These are phyloP conservation scores for Argya squamiceps DNA, from an alignment of 2,797 vertebrate genomes.

Conservation along the genomic window DNA sequence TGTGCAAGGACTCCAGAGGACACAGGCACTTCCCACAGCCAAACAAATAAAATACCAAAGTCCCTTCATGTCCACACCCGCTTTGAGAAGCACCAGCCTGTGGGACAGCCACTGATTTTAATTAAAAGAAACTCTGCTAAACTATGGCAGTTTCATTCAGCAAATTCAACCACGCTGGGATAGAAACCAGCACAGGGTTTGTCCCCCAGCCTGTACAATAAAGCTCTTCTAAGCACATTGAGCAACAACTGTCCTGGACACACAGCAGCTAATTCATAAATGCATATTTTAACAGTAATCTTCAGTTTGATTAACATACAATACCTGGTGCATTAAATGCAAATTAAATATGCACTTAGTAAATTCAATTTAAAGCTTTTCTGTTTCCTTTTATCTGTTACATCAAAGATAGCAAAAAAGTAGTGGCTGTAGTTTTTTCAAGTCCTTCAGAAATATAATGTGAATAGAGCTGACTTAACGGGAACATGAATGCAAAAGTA, in stretches of 20 bases:
- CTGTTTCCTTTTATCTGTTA: conserved; percentile 57
- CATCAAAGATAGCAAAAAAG: conserved; percentile 35
- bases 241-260: background rate
- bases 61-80: rapidly evolving
- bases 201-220: background rate
- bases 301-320: conserved; percentile 5
- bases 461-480: conserved; percentile 2
- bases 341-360: conserved; percentile 17
- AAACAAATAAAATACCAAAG: background rate
- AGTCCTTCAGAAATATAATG: background rate
- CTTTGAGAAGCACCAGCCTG: background rate
- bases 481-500: conserved; percentile 36
- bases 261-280: background rate
- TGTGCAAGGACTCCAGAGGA: rapidly evolving
- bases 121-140: background rate
- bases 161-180: background rate
- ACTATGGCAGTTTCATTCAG: background rate
- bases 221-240: background rate
- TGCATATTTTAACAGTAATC: background rate
- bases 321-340: conserved; percentile 12
- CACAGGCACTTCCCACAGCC: background rate
- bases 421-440: background rate
- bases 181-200: background rate
- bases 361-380: conserved; percentile 48
- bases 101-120: background rate